Evolutionary conservation across 2,888 invertebrate species (phyloP), one percentile per base, ranked within the genome.

Genomic region (Andrena haemorrhoa): DNA sequence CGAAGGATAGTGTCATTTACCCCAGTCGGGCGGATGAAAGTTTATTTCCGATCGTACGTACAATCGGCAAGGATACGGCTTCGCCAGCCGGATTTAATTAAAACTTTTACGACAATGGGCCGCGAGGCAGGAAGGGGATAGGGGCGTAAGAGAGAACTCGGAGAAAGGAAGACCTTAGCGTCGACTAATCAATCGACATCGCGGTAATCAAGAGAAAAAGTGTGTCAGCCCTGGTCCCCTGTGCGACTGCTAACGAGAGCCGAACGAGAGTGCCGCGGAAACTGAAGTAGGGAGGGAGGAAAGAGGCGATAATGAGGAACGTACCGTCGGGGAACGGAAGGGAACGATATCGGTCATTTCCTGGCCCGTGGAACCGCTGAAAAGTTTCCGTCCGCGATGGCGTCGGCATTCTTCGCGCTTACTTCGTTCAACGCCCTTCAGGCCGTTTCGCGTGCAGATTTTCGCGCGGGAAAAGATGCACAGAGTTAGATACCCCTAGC

Each of bases 41-140:
- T 85, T 86, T 80, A 80, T 83, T 79, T 75, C 79, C 80, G 80
- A 86, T 83, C 80, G 84, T 23, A 63, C 80, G 84, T 49, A 72
- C 56, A 83, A 87, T 83, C 80, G 77, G 60, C 72, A 35, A 47
- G 71, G 75, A 74, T 86, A 83, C 77, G 82, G 76, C 78, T 83
- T 81, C 87, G 76, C 12, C 69, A 29, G 74, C 74, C 88, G 88
- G 88, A 88, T 88, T 88, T 88, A 88, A 88, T 88, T 88, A 88
- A 88, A 88, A 88, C 78, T 88, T 86, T 86, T 60, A 79, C 83
- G 83, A 86, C 86, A 88, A 85, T 86, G 71, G 68, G 71, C 77
- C 60, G 31, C 69, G 33, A 63, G 68, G 56, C 47, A 53, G 65
- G 70, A 35, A 56, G 63, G 12, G 47, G 35, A 12, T 1, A 49